phyloP scores from a whole-genome alignment of 2,113 vertebrate species.

The Leucosticte australis region DNA sequence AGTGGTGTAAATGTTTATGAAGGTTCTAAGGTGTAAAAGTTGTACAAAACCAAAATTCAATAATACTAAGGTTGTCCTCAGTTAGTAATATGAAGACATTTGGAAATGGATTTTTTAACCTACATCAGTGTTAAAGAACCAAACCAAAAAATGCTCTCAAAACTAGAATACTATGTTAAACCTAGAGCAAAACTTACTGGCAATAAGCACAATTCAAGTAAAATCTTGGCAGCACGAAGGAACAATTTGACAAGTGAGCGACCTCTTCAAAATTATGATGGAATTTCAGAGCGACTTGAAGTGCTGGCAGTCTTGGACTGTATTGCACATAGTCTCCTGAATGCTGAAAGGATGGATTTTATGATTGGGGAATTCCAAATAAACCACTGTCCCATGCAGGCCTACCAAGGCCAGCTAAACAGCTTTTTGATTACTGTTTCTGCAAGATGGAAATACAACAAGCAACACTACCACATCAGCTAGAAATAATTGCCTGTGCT shows the following conservation, averaged over 20 bases:
- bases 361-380: background rate
- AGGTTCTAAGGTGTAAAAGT: background rate
- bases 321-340: background rate
- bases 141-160: background rate
- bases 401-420: background rate
- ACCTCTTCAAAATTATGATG: background rate
- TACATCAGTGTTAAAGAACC: background rate
- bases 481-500: background rate
- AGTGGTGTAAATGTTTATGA: background rate
- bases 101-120: background rate
- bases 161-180: background rate
- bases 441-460: background rate
- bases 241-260: background rate
- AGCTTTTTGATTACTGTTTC: background rate
- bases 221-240: background rate
- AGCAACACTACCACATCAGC: background rate
- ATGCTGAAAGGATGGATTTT: background rate
- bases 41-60: background rate
- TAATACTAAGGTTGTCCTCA: background rate
- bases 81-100: background rate
- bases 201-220: background rate
- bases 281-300: background rate
- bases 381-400: background rate
- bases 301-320: background rate
- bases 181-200: background rate